A percentile compares a stretch with the other conserved stretches of the same genome.
These are phyloP conservation scores for western clawed frog (Xenopus tropicalis) DNA, from an alignment of 2,113 vertebrate genomes.

Conservation along the genomic window UCB_Xtro_10.0 CM004444.2:167087001-167087500, in stretches of 20 bases:
- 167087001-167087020: no score
- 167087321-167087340: neutral
- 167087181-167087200: slow-evolving; percentile 2
- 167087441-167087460: neutral
- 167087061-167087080: neutral
- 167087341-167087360: neutral
- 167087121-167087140: neutral
- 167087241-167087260: slow-evolving; percentile 6
- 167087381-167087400: neutral
- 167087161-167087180: neutral
- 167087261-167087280: neutral
- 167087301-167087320: neutral
- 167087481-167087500: no score
- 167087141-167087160: neutral
- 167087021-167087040: no score
- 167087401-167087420: neutral
- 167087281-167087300: neutral
- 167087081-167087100: neutral
- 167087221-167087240: neutral
- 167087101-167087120: neutral
- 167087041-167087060: neutral
- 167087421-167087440: neutral
- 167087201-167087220: slow-evolving; percentile 2
- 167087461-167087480: neutral
- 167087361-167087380: neutral